Percentiles rank a stretch among this genome's conserved stretches.
Evolutionary conservation across 2,888 invertebrate species (phyloP).

Genomic region (Eristalinus sepulchralis): DNA sequence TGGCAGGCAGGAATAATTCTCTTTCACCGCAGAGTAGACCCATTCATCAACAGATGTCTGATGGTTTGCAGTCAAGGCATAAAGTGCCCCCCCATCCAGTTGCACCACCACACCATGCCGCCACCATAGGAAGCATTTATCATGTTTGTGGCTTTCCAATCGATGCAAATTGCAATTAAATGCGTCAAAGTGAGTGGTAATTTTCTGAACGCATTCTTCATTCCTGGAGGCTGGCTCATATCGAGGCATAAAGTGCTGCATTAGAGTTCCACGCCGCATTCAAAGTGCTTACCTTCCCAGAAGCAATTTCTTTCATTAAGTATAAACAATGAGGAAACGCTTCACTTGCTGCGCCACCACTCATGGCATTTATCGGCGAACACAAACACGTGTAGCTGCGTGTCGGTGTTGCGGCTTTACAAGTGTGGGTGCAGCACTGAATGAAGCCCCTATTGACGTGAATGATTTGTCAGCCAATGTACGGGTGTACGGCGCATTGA

Average conservation of each 20-base stretch:
- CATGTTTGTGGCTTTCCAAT: neutral
- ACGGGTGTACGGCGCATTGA: slow-evolving; percentile 37
- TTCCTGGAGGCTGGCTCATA: neutral
- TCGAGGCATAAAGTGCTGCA: slow-evolving; percentile 16
- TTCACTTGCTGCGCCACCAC: slow-evolving; percentile 34
- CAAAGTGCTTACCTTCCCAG: slow-evolving; percentile 42
- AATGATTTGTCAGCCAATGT: slow-evolving; percentile 50
- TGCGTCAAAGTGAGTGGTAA: slow-evolving; percentile 33
- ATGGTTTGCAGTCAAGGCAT: neutral
- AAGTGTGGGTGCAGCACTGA: slow-evolving; percentile 3
- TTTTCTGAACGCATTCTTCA: slow-evolving; percentile 37
- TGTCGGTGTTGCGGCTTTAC: neutral
- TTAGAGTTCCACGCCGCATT: slow-evolving; percentile 17
- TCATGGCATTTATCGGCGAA: slow-evolving; percentile 12
- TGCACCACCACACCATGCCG: neutral
- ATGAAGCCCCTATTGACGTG: slow-evolving; percentile 57
- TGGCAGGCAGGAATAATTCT: too few species aligned
- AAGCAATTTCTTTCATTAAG: slow-evolving; percentile 56
- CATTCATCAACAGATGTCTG: neutral
- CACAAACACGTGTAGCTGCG: slow-evolving; percentile 2
- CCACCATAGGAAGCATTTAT: neutral
- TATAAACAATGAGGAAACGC: slow-evolving; percentile 60
- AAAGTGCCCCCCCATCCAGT: neutral
- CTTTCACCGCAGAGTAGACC: neutral
- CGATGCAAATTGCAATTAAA: slow-evolving; percentile 29